Evolutionary conservation across 2,888 invertebrate species (phyloP).

Genomic region (Idaea aversata): DNA sequence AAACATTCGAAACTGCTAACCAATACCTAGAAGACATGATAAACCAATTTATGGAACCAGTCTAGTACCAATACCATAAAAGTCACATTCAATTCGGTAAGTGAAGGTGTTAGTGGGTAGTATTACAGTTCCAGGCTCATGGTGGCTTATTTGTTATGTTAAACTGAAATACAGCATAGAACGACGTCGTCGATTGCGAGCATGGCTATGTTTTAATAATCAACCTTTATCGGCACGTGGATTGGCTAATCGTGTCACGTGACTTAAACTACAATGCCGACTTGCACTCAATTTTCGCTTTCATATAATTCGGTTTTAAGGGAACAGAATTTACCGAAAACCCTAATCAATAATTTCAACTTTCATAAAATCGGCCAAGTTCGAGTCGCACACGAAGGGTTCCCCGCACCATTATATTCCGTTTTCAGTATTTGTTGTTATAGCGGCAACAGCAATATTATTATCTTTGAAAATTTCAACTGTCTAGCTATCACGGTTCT

Average conservation of each 20-base stretch:
- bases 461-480: too few species aligned
- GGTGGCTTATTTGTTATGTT: background rate
- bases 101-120: background rate
- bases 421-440: too few species aligned
- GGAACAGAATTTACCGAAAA: constrained; percentile 13
- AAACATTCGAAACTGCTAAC: constrained; percentile 19
- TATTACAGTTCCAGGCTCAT: too few species aligned
- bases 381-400: too few species aligned
- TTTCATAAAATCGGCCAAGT: too few species aligned
- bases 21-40: constrained; percentile 1
- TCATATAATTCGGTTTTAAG: constrained; percentile 15
- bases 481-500: too few species aligned
- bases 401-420: too few species aligned
- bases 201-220: constrained; percentile 25
- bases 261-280: constrained; percentile 27
- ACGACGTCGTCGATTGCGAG: background rate
- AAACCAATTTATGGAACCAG: constrained; percentile 12
- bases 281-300: background rate
- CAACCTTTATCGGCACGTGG: constrained; percentile 60
- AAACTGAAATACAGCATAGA: constrained; percentile 19
- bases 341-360: background rate
- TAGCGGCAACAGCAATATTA: too few species aligned
- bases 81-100: background rate
- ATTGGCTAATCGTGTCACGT: constrained; percentile 48
- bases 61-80: constrained; percentile 6